Evolutionary conservation across 2,113 vertebrate genomes (phyloP), one percentile per base, ranked within the genome.

Genomic region (Urocitellus parryii): DNA sequence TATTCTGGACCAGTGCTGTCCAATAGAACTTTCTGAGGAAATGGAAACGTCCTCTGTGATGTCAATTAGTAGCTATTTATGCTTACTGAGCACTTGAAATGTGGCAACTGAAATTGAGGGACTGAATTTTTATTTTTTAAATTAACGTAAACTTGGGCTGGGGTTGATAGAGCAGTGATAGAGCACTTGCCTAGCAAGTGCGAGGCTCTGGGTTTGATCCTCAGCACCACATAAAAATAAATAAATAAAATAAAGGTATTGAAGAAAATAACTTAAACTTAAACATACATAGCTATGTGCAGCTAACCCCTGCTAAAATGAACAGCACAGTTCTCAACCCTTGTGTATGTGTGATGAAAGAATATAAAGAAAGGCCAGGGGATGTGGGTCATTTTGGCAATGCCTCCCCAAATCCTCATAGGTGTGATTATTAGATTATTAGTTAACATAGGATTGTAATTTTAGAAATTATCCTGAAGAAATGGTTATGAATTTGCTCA

Each of bases 401-500:
- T 13, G 0, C n/a, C 53, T 74, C 5, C 37, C 37, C n/a, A n/a
- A 87, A 74, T 48, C 67, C 37, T 82, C n/a, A 0, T 20, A 65
- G 63, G 3, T 6, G 6, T 51, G 68, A 53, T 76, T 82, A 79
- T n/a, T 89, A 65, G 93, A 53, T 76, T 82, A 79, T n/a, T 89
- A 65, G 93, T 83, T 76, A 58, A 83, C 61, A 22, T 76, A 72
- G 63, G 24, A 53, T 63, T 74, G 25, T 53, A 37, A 8, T 11
- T 85, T 67, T 73, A 63, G 34, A 84, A 77, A 72, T 93, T 65
- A 77, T 32, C 79, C 74, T 70, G 24, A 85, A 91, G 37, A 78
- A 76, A 77, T 27, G 7, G 24, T 89, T 42, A 76, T 51, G 70
- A 61, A 74, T 94, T 91, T 86, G 42, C 72, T 94, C 72, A 90